Evolutionary conservation across 2,888 invertebrate species (phyloP), one percentile per base, ranked within the genome.

Genomic region (Ophioninae sp.): DNA sequence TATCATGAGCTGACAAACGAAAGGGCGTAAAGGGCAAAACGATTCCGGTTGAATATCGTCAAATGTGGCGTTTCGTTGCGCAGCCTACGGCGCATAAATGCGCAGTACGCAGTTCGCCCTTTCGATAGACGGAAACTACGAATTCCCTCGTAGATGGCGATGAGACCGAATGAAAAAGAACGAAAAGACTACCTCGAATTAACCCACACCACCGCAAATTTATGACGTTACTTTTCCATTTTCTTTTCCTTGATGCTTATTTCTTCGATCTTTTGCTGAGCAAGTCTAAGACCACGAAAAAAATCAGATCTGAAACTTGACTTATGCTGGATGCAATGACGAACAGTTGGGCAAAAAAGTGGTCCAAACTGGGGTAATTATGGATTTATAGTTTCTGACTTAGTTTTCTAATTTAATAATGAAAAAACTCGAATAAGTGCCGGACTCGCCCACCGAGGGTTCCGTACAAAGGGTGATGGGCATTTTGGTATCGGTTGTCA

Each of bases 151-250:
- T 63, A 81, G 76, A 39, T 64, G 81, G 79, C 78, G 74, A 74
- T 74, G 72, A 79, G 76, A 84, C 81, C 81, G 84, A 81, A 84
- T 81, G 81, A 76, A 81, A 82, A 79, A 84, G 73, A 65, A 71
- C 76, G 73, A 82, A 82, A 78, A 82, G 73, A 68, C 77, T 67
- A 67, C 23, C 68, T 73, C 79, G 79, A 79, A 79, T 79, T 79
- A 79, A 73, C 79, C 67, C 79, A 73, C 73, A 67, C 73, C 73
- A 65, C 20, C 67, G 39, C 20, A 37, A 79, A 74, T 73, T 79
- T 79, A 79, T 68, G 80, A 75, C 75, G 63, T 64, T 30, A 30
- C 30, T 68, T 17, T 39, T 69, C 63, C 58, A 20, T 69, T 51
- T 41, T 41, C 65, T 59, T 44, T 58, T n/a, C 44, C 20, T 22